Conservation (phyloP, 2,888 invertebrate species). For the Oscheius sp. region DNA sequence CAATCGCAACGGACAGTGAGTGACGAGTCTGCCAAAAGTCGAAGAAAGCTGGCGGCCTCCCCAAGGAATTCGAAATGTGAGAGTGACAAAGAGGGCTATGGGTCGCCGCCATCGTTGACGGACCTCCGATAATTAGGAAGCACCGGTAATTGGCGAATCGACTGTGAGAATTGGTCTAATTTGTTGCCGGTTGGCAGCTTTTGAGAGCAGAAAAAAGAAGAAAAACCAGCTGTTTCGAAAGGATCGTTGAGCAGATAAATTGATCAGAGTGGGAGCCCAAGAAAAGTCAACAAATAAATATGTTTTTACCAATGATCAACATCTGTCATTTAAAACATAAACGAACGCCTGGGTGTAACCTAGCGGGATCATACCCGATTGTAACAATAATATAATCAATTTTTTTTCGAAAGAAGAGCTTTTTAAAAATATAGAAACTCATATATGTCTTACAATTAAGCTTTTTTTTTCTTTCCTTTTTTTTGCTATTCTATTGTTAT, state of each 20-base stretch:
- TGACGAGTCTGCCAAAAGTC: not conserved
- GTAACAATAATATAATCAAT: too few relatives aligned
- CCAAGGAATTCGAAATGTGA: not conserved
- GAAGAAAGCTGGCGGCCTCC: not conserved
- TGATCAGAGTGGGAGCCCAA: not conserved
- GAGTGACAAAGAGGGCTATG: not conserved
- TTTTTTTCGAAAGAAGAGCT: too few relatives aligned
- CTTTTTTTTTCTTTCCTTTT: too few relatives aligned
- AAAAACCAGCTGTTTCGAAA: not conserved
- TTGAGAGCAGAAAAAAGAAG: not conserved
- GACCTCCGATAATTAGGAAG: constrained; percentile 17
- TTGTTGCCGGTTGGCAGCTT: too few relatives aligned
- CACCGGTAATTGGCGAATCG: constrained; percentile 10
- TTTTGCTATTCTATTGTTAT: too few relatives aligned
- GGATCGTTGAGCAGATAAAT: constrained; percentile 9
- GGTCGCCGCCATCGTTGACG: not conserved
- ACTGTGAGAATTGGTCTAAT: constrained; percentile 3
- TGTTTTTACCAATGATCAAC: too few relatives aligned
- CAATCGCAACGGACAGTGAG: not conserved
- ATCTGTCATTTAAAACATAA: too few relatives aligned
- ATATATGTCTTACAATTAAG: too few relatives aligned
- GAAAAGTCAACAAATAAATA: too few relatives aligned
- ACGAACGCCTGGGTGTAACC: too few relatives aligned
- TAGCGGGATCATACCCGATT: too few relatives aligned
- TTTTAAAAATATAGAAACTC: too few relatives aligned